Evolutionary conservation across 2,797 vertebrate species (phyloP).

Genomic region (Brachyrhaphis roseni): DNA sequence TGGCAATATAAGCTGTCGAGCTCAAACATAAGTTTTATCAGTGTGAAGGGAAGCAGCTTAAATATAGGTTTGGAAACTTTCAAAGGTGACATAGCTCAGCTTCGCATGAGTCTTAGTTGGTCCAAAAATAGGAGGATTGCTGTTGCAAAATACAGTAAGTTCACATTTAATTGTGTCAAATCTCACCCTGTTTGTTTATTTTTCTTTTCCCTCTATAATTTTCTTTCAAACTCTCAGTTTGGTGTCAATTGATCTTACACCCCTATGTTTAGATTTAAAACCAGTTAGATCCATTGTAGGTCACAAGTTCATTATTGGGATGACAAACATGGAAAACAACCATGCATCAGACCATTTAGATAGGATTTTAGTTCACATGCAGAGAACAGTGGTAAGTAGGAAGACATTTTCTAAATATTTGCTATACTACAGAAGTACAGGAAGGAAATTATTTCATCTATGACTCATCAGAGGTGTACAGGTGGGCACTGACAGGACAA

Average conservation of each 20-base stretch:
- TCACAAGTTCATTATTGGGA: neutral
- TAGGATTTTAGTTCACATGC: neutral
- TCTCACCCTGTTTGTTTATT: neutral
- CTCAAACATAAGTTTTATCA: neutral
- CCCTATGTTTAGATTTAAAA: neutral
- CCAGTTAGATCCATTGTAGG: neutral
- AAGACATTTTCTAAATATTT: neutral
- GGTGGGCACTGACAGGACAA: neutral
- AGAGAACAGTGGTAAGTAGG: neutral
- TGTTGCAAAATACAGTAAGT: neutral
- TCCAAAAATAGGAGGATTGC: neutral
- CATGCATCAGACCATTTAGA: neutral
- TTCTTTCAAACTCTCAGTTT: neutral
- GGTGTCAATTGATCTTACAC: neutral
- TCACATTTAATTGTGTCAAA: neutral
- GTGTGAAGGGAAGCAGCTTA: neutral
- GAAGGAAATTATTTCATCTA: neutral
- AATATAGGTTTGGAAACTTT: neutral
- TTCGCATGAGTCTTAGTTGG: neutral
- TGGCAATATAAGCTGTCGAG: neutral
- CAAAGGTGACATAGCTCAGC: neutral
- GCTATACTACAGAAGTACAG: neutral
- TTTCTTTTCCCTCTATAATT: neutral
- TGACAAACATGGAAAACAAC: neutral
- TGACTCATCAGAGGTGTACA: neutral